Evolutionary conservation across 2,797 vertebrate genomes (phyloP), one percentile per base, ranked within the genome.

Genomic region (Spinus olivaceus): DNA sequence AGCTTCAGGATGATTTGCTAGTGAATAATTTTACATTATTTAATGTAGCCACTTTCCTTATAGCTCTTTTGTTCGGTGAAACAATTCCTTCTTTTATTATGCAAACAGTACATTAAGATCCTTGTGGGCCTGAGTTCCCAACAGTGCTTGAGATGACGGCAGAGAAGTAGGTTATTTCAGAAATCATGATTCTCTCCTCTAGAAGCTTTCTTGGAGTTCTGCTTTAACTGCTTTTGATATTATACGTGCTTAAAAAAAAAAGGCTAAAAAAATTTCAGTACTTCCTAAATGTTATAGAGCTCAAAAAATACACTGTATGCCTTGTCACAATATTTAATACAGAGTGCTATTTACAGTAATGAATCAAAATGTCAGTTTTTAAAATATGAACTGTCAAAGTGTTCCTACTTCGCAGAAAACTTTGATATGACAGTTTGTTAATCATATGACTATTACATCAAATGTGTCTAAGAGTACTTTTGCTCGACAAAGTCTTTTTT

Each of bases 331-430:
- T 98, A 98, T 98, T 98, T 97, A 98, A 97, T 95, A 95, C 92
- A 79, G 97, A 77, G 86, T 96, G 97, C 98, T 98, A 98, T 98
- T 98, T 98, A 98, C 97, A 97, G 98, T 98, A 97, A 97, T 98
- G 98, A 98, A 98, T 98, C 97, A 97, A 98, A 98, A 98, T 98
- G 98, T 98, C 98, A 98, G 97, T 95, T 97, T 98, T 97, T 98
- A 98, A 98, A 98, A 98, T 98, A 98, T 83, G 88, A 98, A 97
- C 97, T 98, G 98, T 98, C 98, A 97, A 80, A 97, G 96, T 97
- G 96, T 97, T 98, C 98, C 97, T 97, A 97, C 97, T 97, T 98
- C 90, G 87, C 79, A 49, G 94, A 94, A 97, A 98, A 97, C 97
- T 98, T 98, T 98, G 98, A 97, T 98, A 65, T 98, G 98, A 97